Evolutionary conservation across 2,888 invertebrate species (phyloP).

Genomic region (Julus scandinavius): DNA sequence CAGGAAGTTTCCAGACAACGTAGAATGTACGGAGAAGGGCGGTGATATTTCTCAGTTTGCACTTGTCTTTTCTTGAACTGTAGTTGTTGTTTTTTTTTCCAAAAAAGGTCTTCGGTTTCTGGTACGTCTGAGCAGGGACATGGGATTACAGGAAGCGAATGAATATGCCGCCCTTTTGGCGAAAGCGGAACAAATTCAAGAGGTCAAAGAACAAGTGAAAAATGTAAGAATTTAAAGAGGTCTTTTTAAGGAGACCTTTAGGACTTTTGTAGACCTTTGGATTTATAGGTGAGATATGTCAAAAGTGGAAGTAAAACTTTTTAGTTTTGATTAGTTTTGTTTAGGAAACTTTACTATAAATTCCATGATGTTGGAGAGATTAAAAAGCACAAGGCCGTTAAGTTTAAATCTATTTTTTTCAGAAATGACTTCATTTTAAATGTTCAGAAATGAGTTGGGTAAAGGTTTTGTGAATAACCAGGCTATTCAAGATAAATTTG

Average conservation of each 20-base stretch:
- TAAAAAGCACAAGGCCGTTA: too few relatives aligned
- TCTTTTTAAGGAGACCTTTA: too few relatives aligned
- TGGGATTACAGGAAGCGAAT: conserved; percentile 89
- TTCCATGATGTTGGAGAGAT: background rate
- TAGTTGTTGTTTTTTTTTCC: background rate
- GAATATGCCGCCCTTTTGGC: conserved; percentile 86
- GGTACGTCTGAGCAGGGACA: conserved; percentile 86
- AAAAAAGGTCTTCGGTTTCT: conserved; percentile 80
- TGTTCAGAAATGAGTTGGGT: too few relatives aligned
- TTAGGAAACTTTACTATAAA: background rate
- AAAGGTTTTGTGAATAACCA: too few relatives aligned
- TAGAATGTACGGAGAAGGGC: conserved; percentile 77
- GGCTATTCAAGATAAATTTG: too few relatives aligned
- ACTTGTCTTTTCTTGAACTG: too few relatives aligned
- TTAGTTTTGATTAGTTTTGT: too few relatives aligned
- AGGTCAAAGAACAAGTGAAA: conserved; percentile 63
- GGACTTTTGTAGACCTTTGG: too few relatives aligned
- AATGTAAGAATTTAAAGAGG: background rate
- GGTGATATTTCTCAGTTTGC: too few relatives aligned
- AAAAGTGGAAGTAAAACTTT: too few relatives aligned
- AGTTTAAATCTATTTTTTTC: background rate
- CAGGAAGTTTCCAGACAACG: conserved; percentile 90
- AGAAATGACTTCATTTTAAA: too few relatives aligned
- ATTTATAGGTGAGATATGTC: too few relatives aligned
- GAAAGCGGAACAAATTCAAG: conserved; percentile 72